A percentile compares a stretch with the other conserved stretches of the same genome.
Conservation (phyloP, 2,797 vertebrate genomes). For the Oryzias sinensis region DNA sequence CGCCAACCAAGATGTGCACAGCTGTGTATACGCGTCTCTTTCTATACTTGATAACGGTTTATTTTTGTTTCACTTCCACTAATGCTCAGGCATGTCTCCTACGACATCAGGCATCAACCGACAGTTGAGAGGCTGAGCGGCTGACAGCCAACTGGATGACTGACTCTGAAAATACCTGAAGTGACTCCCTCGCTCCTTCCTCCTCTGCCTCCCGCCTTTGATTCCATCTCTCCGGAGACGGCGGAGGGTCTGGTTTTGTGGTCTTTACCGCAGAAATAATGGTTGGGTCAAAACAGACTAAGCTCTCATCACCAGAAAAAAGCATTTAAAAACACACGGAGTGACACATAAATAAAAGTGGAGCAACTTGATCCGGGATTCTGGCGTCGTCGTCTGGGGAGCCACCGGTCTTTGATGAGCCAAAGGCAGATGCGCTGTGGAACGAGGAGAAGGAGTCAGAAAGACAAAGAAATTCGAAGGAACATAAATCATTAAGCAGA, state of each 20-base stretch:
- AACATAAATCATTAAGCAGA: slow-evolving; percentile 66
- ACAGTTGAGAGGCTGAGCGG: slow-evolving; percentile 52
- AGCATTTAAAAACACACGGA: slow-evolving; percentile 56
- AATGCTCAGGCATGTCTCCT: slow-evolving; percentile 66
- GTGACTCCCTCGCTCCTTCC: slow-evolving; percentile 17
- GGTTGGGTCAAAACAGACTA: slow-evolving; percentile 63
- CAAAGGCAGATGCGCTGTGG: slow-evolving; percentile 51
- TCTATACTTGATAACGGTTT: slow-evolving; percentile 71
- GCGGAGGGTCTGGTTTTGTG: slow-evolving; percentile 37
- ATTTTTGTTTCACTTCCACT: slow-evolving; percentile 77
- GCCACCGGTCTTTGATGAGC: slow-evolving; percentile 63
- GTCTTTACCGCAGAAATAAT: slow-evolving; percentile 57
- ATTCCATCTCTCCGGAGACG: slow-evolving; percentile 42
- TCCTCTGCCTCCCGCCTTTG: slow-evolving; percentile 35
- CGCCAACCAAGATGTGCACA: slow-evolving; percentile 55
- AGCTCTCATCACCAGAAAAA: slow-evolving; percentile 40
- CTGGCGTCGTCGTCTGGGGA: slow-evolving; percentile 59
- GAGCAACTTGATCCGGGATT: slow-evolving; percentile 65
- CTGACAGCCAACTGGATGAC: slow-evolving; percentile 53
- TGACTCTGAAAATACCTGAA: slow-evolving; percentile 56
- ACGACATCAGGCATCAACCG: slow-evolving; percentile 63
- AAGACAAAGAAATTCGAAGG: slow-evolving; percentile 47
- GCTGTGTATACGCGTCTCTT: slow-evolving; percentile 63
- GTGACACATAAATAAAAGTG: slow-evolving; percentile 65
- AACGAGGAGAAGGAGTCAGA: slow-evolving; percentile 27